Evolutionary conservation across 2,797 vertebrate genomes (phyloP).

Genomic region (Melopsittacus undulatus): DNA sequence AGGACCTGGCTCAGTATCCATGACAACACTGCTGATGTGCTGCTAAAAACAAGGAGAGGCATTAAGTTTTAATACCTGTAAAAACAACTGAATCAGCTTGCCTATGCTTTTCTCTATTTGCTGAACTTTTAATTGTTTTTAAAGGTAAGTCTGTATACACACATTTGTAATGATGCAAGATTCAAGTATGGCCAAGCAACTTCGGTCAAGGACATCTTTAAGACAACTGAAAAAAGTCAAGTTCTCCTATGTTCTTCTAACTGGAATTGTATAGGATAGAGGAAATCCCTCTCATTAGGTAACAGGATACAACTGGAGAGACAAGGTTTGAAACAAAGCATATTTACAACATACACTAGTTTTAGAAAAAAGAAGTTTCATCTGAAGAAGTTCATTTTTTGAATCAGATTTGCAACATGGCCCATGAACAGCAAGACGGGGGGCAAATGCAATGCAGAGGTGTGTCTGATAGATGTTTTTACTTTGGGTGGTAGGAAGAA

Average conservation of each 20-base stretch:
- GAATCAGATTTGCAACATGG: neutral
- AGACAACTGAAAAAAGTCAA: neutral
- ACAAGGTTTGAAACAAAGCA: neutral
- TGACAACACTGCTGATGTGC: conserved; percentile 56
- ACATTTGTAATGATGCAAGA: neutral
- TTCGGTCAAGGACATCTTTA: neutral
- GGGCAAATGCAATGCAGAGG: neutral
- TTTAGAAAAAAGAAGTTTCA: neutral
- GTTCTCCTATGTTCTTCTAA: neutral
- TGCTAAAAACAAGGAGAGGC: conserved; percentile 52
- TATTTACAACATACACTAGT: neutral
- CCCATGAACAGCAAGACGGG: neutral
- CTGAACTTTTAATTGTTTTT: neutral
- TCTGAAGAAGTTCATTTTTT: neutral
- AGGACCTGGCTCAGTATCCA: conserved; percentile 62
- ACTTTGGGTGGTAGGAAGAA: neutral
- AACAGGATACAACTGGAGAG: neutral
- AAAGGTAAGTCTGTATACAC: neutral
- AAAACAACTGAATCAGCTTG: conserved; percentile 38
- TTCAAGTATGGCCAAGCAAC: neutral
- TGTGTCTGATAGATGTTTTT: neutral
- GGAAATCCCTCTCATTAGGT: neutral
- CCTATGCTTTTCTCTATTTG: neutral
- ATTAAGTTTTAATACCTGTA: conserved; percentile 64
- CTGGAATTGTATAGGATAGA: neutral